phyloP scores from a whole-genome alignment of 2,113 vertebrate genomes.

The Haliaeetus leucogaster region DNA sequence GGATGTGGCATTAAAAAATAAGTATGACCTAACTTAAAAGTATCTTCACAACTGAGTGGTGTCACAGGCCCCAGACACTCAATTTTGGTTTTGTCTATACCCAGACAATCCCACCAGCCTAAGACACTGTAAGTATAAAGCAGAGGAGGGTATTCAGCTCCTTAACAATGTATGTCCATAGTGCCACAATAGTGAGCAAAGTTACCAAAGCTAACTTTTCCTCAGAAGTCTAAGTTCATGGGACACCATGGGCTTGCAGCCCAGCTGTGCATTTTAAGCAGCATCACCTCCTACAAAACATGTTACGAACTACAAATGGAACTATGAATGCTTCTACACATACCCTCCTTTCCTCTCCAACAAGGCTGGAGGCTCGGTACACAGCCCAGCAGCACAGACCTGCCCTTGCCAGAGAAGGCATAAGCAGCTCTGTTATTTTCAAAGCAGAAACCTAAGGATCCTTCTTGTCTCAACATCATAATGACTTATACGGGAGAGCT shows the following conservation, averaged over 20 bases:
- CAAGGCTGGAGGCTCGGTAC: neutral
- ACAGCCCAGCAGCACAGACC: neutral
- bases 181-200: neutral
- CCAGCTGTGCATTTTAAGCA: neutral
- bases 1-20: neutral
- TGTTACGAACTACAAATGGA: neutral
- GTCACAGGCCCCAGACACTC: neutral
- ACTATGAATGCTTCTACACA: neutral
- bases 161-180: accelerated
- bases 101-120: neutral
- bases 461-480: neutral
- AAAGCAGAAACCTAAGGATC: neutral
- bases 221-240: neutral
- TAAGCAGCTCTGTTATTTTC: neutral
- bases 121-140: neutral
- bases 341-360: neutral
- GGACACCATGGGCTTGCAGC: neutral
- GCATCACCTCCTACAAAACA: neutral
- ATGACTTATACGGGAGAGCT: neutral
- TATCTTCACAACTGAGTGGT: neutral
- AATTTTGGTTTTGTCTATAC: neutral
- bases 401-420: neutral
- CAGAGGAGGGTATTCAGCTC: neutral
- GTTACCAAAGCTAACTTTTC: neutral
- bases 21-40: neutral